Conservation (phyloP, 1,140 invertebrate species). For the Drosophila murphyi region DNA sequence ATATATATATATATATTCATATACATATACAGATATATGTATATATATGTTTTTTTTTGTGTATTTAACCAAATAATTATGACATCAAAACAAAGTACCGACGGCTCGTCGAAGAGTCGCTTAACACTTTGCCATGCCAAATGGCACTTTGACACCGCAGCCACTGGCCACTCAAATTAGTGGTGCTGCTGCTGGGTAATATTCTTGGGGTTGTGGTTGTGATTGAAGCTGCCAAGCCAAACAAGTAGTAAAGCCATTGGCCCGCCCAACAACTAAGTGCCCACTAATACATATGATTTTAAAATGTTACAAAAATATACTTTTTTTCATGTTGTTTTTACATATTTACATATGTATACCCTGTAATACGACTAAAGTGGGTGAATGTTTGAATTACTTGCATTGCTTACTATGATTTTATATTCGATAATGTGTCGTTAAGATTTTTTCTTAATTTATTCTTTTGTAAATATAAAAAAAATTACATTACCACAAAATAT, state of each 20-base stretch:
- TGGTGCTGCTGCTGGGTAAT: not conserved
- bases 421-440: too few species aligned
- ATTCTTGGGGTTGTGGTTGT: not conserved
- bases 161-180: constrained; percentile 15
- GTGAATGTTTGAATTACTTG: too few species aligned
- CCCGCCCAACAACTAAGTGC: constrained; percentile 65
- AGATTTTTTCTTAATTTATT: too few species aligned
- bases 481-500: too few species aligned
- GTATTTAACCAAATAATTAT: constrained; percentile 79
- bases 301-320: constrained; percentile 65
- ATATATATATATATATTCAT: not conserved
- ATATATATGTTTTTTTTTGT: constrained; percentile 20
- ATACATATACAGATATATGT: too few species aligned
- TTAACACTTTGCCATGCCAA: constrained; percentile 56
- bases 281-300: constrained; percentile 73
- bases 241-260: constrained; percentile 26
- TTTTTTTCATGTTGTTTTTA: constrained; percentile 21
- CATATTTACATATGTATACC: constrained; percentile 15
- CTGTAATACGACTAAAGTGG: not conserved
- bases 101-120: constrained; percentile 48
- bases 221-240: constrained; percentile 38
- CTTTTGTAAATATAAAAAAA: too few species aligned
- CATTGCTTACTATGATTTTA: too few species aligned
- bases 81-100: constrained; percentile 75
- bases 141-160: constrained; percentile 67